phyloP scores from a whole-genome alignment of 35 echinoderm and acorn worm genomes.

The Hemicentrotus pulcherrimus region DNA sequence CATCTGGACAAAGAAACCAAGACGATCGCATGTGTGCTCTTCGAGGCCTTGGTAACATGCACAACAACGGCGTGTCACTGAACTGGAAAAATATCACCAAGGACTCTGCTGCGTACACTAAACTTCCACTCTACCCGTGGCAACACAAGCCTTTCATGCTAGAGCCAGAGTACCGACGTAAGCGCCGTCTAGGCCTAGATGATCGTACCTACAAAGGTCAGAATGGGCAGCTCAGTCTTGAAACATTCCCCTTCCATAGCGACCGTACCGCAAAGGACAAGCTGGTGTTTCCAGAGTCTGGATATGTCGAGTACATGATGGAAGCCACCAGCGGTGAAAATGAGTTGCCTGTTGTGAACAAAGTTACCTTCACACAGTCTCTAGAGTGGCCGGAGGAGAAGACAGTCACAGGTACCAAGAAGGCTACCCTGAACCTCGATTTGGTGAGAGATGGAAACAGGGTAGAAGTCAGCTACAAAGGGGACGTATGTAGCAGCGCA shows the following conservation, averaged over 20 bases:
- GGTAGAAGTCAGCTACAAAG: conserved; percentile 57
- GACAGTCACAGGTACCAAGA: conserved; percentile 56
- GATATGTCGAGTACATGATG: conserved; percentile 65
- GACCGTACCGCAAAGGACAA: conserved; percentile 64
- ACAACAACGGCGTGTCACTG: conserved; percentile 61
- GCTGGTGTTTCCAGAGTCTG: conserved; percentile 73
- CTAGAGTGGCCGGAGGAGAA: conserved; percentile 73
- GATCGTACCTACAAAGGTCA: conserved; percentile 87
- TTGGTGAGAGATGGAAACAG: conserved; percentile 55
- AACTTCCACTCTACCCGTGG: conserved; percentile 87
- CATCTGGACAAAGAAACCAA: conserved; percentile 66
- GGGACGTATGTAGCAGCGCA: conserved; percentile 31
- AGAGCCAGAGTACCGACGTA: conserved; percentile 76
- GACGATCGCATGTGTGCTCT: conserved; percentile 68
- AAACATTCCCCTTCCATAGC: conserved; percentile 73
- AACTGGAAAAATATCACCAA: conserved; percentile 82
- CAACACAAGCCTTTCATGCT: conserved; percentile 71
- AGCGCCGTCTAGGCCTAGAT: conserved; percentile 79
- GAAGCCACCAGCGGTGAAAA: conserved; percentile 52
- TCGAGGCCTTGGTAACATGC: conserved; percentile 61
- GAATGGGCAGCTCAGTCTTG: conserved; percentile 68
- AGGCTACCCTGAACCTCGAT: conserved; percentile 60
- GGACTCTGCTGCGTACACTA: conserved; percentile 53
- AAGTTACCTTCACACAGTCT: conserved; percentile 52
- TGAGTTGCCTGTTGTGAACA: conserved; percentile 51